Base-by-base conservation (phyloP, 2,888 invertebrate genomes). In the Fissipunctia ypsillon region DNA sequence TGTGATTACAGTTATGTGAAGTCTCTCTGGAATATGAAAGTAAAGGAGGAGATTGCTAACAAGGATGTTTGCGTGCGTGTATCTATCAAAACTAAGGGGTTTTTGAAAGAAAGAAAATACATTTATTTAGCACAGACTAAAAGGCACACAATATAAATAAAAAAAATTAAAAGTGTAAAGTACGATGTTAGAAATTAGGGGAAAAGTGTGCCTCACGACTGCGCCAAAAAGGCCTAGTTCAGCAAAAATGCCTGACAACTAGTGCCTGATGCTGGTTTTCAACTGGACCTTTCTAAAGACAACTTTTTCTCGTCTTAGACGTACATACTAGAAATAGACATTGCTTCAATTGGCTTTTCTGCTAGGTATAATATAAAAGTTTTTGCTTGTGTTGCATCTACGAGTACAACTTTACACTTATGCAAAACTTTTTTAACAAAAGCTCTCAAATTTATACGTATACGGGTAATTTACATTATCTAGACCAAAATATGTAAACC, bases 1-100 rank as follows among this genome's bases (percentile, higher is more conserved):
- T 65, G 52, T 54, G 65, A 61, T 65, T 52, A 67, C n/a, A 54
- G 43, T 38, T n/a, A 19, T 59, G n/a, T 38, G 19, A 61, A 61
- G 16, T 67, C 3, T 57, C 3, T n/a, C 0, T 38, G 1, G 5
- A 19, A 43, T 38, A 14, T 43, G 14, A 45, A 50, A 0, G 12
- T 25, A 60, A 60, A 0, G 12, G 7, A n/a, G n/a, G 7, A 7
- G 12, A n/a, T 59, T 59, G n/a, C 0, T 31, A 14, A 43, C 31
- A 41, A 38, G 16, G 25, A 16, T 22, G 5, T 56, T 1, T 3
- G 7, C 22, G 6, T 1, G n/a, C 1, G 22, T 50, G 50, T 50
- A 1, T n/a, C 12, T n/a, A 7, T 31, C 7, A 59, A 35, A 35
- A 59, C 14, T 59, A n/a, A 59, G 14, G 4, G 4, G 1, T 35